These are phyloP conservation scores for Rhaphigaster nebulosa DNA, from an alignment of 2,888 invertebrate species.

Conservation along the genomic window DNA sequence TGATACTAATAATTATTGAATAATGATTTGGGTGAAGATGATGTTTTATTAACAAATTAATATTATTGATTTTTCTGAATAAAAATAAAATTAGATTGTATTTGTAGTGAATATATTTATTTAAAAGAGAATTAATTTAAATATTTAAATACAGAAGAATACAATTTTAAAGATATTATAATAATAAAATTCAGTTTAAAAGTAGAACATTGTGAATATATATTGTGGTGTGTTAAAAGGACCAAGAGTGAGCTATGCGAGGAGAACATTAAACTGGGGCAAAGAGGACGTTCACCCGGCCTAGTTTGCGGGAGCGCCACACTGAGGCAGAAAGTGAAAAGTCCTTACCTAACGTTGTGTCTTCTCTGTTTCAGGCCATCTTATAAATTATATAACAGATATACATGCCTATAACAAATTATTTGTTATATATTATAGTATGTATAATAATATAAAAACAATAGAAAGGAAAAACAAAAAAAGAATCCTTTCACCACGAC, in stretches of 20 bases:
- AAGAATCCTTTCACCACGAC: background rate
- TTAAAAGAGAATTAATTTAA: background rate
- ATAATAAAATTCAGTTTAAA: background rate
- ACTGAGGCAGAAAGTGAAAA: conserved; percentile 32
- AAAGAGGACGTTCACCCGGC: background rate
- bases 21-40: no score
- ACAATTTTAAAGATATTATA: background rate
- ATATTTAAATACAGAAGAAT: background rate
- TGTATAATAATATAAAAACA: background rate
- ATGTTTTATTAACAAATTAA: background rate
- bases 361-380: background rate
- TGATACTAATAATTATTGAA: no score
- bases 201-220: background rate
- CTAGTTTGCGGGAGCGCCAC: conserved; percentile 9
- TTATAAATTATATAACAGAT: background rate
- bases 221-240: conserved; percentile 7
- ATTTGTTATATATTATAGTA: background rate
- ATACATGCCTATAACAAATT: background rate
- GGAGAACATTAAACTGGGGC: conserved; percentile 2
- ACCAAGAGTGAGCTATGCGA: background rate
- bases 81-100: no score
- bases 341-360: conserved; percentile 16
- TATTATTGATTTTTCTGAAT: background rate
- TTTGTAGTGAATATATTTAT: background rate
- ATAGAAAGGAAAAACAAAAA: background rate